phyloP scores from a whole-genome alignment of 2,888 invertebrate genomes.

The Urechis unicinctus region DNA sequence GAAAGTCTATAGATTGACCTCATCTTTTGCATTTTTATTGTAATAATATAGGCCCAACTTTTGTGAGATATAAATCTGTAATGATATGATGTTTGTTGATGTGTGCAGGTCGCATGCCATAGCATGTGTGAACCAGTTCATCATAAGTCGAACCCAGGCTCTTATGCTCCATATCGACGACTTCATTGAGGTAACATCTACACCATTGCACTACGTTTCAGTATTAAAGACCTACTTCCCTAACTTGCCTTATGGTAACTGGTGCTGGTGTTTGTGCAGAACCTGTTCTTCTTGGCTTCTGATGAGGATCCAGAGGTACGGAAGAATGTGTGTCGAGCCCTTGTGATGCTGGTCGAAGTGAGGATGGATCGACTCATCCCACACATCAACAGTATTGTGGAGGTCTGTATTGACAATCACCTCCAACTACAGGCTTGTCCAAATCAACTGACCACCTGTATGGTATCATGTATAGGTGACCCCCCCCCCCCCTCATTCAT shows the following conservation, averaged over 20 bases:
- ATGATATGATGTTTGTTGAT: too few species aligned
- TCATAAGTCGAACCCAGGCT: slow-evolving; percentile 86
- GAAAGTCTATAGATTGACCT: neutral
- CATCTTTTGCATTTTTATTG: neutral
- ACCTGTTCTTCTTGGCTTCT: slow-evolving; percentile 85
- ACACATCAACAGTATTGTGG: slow-evolving; percentile 92
- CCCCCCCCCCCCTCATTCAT: neutral
- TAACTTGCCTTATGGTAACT: neutral
- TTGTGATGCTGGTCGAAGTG: slow-evolving; percentile 93
- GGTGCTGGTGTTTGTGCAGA: slow-evolving; percentile 51
- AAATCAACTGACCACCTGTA: neutral
- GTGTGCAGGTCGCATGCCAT: slow-evolving; percentile 79
- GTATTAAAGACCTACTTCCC: neutral
- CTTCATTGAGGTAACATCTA: slow-evolving; percentile 65
- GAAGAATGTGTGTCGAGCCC: slow-evolving; percentile 94
- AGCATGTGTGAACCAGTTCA: slow-evolving; percentile 97
- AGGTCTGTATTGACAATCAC: slow-evolving; percentile 60
- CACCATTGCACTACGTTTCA: neutral
- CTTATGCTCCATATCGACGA: slow-evolving; percentile 89
- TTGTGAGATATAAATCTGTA: too few species aligned
- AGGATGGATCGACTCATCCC: slow-evolving; percentile 89
- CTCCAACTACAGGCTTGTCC: neutral
- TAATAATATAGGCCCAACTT: too few species aligned
- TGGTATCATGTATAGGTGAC: neutral
- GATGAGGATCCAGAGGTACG: slow-evolving; percentile 96